Evolutionary conservation across 92 coral and sea anemone species (phyloP).

Genomic region (Phenganax stokvisi): DNA sequence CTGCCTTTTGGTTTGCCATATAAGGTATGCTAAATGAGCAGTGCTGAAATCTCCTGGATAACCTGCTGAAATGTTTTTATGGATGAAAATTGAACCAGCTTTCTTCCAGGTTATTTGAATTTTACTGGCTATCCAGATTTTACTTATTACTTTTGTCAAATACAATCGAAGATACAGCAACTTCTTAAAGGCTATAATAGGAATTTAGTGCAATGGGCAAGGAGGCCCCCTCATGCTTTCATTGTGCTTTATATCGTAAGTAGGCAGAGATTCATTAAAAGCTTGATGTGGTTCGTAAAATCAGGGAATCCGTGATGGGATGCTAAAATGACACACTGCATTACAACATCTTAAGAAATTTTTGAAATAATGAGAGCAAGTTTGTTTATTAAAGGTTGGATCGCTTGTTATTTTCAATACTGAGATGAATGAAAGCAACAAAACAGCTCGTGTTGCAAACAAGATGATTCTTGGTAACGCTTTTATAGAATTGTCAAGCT

Average conservation of each 20-base stretch:
- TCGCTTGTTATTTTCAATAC: no score
- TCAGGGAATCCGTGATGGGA: constrained; percentile 22
- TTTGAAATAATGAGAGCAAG: no score
- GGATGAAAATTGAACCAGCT: constrained; percentile 22
- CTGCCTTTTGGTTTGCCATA: constrained; percentile 14
- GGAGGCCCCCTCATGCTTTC: constrained; percentile 19
- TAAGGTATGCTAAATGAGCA: constrained; percentile 32
- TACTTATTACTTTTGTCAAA: background rate
- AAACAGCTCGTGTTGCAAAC: no score
- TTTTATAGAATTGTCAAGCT: no score
- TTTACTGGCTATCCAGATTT: background rate
- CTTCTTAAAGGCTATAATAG: constrained; percentile 7
- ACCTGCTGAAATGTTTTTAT: background rate
- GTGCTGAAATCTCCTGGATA: constrained; percentile 5
- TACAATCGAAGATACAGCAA: background rate
- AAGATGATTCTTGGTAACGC: no score
- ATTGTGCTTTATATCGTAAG: constrained; percentile 1
- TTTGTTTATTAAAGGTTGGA: background rate
- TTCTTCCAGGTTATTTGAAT: constrained; percentile 25
- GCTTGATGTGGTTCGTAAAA: background rate
- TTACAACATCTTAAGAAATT: background rate
- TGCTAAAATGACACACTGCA: background rate
- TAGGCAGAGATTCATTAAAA: constrained; percentile 24
- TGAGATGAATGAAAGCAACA: no score
- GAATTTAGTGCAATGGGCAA: constrained; percentile 26